A percentile compares a stretch with the other conserved stretches of the same genome.
phyloP scores from a whole-genome alignment of 2,797 vertebrate species.

The Macroramphosus scolopax region DNA sequence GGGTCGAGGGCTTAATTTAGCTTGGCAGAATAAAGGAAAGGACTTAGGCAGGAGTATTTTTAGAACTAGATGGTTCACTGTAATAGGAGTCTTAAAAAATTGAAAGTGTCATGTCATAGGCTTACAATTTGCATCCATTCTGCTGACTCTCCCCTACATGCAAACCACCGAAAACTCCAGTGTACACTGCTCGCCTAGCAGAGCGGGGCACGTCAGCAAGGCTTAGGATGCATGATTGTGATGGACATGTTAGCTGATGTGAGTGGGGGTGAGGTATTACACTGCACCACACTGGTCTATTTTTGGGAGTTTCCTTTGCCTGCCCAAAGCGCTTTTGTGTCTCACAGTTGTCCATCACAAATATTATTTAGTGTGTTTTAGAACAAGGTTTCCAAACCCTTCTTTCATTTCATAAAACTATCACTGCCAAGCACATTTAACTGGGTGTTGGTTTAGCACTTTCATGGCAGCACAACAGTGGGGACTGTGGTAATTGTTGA shows the following conservation, averaged over 20 bases:
- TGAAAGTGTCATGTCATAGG: constrained; percentile 59
- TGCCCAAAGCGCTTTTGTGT: constrained; percentile 47
- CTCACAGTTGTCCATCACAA: constrained; percentile 28
- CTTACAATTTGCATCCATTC: constrained; percentile 34
- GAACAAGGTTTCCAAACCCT: constrained; percentile 1
- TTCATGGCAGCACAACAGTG: constrained; percentile 2
- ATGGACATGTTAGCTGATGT: constrained; percentile 68
- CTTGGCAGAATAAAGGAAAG: constrained; percentile 50
- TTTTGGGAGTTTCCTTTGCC: constrained; percentile 52
- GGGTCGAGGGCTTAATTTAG: constrained; percentile 60
- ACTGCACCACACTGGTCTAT: constrained; percentile 50
- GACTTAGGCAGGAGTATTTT: constrained; percentile 59
- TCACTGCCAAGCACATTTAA: constrained; percentile 9
- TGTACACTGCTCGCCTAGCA: constrained; percentile 36
- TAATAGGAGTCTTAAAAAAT: constrained; percentile 57
- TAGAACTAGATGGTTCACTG: constrained; percentile 50
- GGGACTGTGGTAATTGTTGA: neutral
- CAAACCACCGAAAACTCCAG: constrained; percentile 39
- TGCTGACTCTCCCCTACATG: constrained; percentile 31
- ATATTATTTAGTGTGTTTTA: constrained; percentile 19
- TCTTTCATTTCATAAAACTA: constrained; percentile 19
- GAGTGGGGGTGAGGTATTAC: constrained; percentile 58
- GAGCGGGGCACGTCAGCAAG: constrained; percentile 52
- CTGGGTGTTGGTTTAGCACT: constrained; percentile 4
- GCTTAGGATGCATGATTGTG: constrained; percentile 57